Evolutionary conservation across 1,140 invertebrate species (phyloP), one percentile per base, ranked within the genome.

Genomic region (Zaprionus kolodkinae): DNA sequence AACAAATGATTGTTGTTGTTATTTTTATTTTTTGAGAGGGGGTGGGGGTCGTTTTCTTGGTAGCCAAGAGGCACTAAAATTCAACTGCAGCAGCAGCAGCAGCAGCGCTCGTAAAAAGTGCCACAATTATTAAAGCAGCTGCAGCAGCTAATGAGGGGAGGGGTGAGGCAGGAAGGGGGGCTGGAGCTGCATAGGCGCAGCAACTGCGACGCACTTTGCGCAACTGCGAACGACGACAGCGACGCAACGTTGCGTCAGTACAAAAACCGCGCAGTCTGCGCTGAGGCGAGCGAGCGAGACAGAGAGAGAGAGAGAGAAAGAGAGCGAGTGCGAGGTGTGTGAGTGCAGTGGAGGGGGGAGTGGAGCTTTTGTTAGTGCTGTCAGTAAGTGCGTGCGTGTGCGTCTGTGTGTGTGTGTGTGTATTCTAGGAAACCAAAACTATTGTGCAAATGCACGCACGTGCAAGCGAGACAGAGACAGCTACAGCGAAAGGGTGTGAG

Each of bases 401-500:
- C 25, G 25, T 52, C 21, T 21, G 45, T 17, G 66, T 59, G 48
- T 54, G 62, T 64, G 27, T 43, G 55, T 59, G 63, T 55, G 36
- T 63, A 85, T 86, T 86, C 82, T 85, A 69, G 57, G 82, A 78
- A 83, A 81, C 63, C 43, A 30, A 30, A 75, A 72, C 70, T 71
- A 89, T 88, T 88, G 85, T 84, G 84, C 78, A 88, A 89, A 85
- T 85, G 81, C 81, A 85, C 66, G 78, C 30, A 25, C 27, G 56
- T 25, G 70, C 6, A 48, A 63, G n/a, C 43, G 59, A 13, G 48
- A 52, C 27, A 38, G 48, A 36, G 57, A 45, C 15, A 30, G 69
- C 38, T 25, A 38, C 2, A 33, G 48, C 17, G 40, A 4, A 38
- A 36, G 40, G 7, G 17, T 62, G n/a, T 7, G 2, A n/a, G 67